Percentiles rank a stretch among this genome's conserved stretches.
phyloP scores from a whole-genome alignment of 1,140 invertebrate genomes.

The Stegodyphus mimosarum region DNA sequence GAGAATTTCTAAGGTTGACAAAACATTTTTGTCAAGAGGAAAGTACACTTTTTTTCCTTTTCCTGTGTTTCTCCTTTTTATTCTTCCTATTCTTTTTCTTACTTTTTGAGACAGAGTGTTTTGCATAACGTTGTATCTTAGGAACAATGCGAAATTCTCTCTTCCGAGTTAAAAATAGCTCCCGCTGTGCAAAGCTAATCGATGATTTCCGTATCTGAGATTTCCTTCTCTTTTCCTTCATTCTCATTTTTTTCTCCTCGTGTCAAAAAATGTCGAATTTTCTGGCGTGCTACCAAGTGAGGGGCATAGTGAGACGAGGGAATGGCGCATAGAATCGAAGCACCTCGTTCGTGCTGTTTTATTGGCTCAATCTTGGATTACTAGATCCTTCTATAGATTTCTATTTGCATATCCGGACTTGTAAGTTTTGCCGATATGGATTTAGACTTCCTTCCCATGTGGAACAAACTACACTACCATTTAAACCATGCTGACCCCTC shows the following conservation, averaged over 20 bases:
- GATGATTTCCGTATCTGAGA: constrained; percentile 51
- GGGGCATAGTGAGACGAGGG: constrained; percentile 14
- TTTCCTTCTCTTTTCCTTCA: constrained; percentile 15
- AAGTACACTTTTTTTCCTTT: not conserved
- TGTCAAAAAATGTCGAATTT: constrained; percentile 41
- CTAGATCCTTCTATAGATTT: not conserved
- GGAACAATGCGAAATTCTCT: constrained; percentile 49
- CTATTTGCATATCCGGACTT: too few relatives aligned
- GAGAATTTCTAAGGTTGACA: constrained; percentile 20
- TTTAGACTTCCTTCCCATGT: too few relatives aligned
- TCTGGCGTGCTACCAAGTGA: constrained; percentile 35
- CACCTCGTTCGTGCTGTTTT: not conserved
- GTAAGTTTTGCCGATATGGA: too few relatives aligned
- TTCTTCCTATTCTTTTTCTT: too few relatives aligned
- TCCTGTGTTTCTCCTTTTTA: too few relatives aligned
- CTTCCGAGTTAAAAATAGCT: constrained; percentile 51
- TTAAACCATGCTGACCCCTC: too few relatives aligned
- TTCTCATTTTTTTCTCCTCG: not conserved
- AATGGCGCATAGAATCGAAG: not conserved
- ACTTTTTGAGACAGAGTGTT: not conserved
- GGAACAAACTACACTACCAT: too few relatives aligned
- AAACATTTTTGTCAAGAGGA: constrained; percentile 26
- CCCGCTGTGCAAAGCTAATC: constrained; percentile 41
- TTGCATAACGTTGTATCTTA: constrained; percentile 44
- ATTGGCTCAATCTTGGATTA: not conserved